Evolutionary conservation across 2,888 invertebrate species (phyloP), one percentile per base, ranked within the genome.

Genomic region (Lasioglossum villosulum): DNA sequence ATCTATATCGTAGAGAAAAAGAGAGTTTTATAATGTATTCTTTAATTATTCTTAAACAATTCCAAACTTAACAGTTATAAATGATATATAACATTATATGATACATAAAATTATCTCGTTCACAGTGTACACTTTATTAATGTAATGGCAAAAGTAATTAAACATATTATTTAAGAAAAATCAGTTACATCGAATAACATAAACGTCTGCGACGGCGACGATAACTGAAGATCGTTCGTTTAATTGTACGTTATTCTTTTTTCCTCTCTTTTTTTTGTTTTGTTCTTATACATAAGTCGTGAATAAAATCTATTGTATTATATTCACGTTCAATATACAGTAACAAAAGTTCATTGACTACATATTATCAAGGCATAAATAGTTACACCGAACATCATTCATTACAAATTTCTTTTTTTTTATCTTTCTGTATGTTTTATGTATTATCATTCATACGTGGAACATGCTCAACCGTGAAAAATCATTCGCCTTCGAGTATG

Each of bases 61-160:
- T 78, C 34, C 68, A 78, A 84, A 84, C 56, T 66, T 75, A 81
- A 78, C 68, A 77, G 34, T 81, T 86, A 86, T 72, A 85, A 84
- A 78, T 86, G 80, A 75, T 86, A 83, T 68, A 83, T 70, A 82
- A 82, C 30, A 70, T 76, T 30, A 56, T 77, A 80, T 27, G 27
- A 71, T 82, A 86, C 85, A 80, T 75, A 73, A 80, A 80, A 75
- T 59, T 52, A 75, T 75, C 81, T 79, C 76, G 70, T 77, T 83
- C 79, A 83, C 83, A 86, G 78, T 80, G 66, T 86, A 86, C 77
- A 82, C 72, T 87, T 86, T 86, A 87, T 87, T 83, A 86, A 81
- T 66, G 74, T 75, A 86, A 82, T 75, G 70, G 39, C 66, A 81
- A 80, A 70, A 86, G 70, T 56, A 83, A 82, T 79, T 75, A 80